Base-by-base conservation (phyloP, 2,113 vertebrate genomes). In the Vulpes lagopus region DNA sequence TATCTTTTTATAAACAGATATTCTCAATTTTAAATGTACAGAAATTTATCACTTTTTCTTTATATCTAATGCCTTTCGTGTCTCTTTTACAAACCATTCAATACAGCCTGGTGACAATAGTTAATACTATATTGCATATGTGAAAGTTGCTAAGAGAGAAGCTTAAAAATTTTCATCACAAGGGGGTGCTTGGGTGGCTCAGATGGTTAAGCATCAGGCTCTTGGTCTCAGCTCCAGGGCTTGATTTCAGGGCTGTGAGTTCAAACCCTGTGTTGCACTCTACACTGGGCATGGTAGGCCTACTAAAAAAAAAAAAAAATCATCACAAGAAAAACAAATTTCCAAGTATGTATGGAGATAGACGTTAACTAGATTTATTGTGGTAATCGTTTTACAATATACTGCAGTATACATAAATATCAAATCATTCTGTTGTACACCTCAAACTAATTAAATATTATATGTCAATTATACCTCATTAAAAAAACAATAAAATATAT, bases 401-500 rank as follows among this genome's bases (percentile, higher is more conserved):
- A 64, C 23, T 90, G 20, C 60, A 78, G 76, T 64, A 35, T 23
- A 64, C n/a, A 53, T 14, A 78, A 78, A 53, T 27, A 53, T 16
- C 60, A 30, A 90, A 53, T 64, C 19, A 57, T 12, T 78, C 12
- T 76, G 71, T 17, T 64, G 38, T 62, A 78, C 5, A 64, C 30
- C 35, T 51, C 38, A 35, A 89, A 78, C 38, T 62, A n/a, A 30
- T 89, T n/a, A 8, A 67, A 51, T 15, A 32, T 87, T 35, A 35
- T 17, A 60, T 32, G 35, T 51, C 38, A 25, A 62, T 51, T 62
- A 78, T 25, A 51, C 12, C 38, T 62, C 57, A 76, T 62, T 79
- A 30, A 89, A 89, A 86, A 78, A 89, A 51, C 30, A 76, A 76
- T 74, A 89, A 79, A 65, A 67, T 69, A 51, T 32, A 91, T 82